phyloP scores from a whole-genome alignment of 1,140 invertebrate genomes.

The Lutraria rhynchaena region DNA sequence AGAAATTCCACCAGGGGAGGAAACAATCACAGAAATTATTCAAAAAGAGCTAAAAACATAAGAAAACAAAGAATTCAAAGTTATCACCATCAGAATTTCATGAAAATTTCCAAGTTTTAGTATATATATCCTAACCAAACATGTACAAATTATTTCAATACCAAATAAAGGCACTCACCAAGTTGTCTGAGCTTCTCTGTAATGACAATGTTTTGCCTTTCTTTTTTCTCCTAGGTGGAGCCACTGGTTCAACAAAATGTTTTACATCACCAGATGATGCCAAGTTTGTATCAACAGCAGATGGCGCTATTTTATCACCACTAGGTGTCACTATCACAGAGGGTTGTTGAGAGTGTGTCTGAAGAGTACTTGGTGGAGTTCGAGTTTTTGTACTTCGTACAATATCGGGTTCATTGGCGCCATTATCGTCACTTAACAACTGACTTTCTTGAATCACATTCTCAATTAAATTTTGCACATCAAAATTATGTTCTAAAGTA shows the following conservation, averaged over 20 bases:
- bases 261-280: background rate
- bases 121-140: no score
- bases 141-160: no score
- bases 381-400: slow-evolving; percentile 94
- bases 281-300: background rate
- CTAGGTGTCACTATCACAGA: slow-evolving; percentile 88
- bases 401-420: slow-evolving; percentile 91
- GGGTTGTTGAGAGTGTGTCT: slow-evolving; percentile 88
- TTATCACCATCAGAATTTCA: no score
- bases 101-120: no score
- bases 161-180: no score
- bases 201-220: slow-evolving; percentile 4
- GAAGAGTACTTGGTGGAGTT: slow-evolving; percentile 74
- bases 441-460: slow-evolving; percentile 70
- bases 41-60: no score
- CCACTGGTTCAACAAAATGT: slow-evolving; percentile 53
- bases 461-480: slow-evolving; percentile 67
- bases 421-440: slow-evolving; percentile 56
- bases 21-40: no score
- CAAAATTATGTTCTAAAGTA: slow-evolving; percentile 49
- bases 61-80: no score
- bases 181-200: background rate
- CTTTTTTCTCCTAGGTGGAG: slow-evolving; percentile 63
- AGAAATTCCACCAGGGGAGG: no score
- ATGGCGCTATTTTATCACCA: background rate